Conservation (phyloP, 2,888 invertebrate species). For the Myopa tessellatipennis region DNA sequence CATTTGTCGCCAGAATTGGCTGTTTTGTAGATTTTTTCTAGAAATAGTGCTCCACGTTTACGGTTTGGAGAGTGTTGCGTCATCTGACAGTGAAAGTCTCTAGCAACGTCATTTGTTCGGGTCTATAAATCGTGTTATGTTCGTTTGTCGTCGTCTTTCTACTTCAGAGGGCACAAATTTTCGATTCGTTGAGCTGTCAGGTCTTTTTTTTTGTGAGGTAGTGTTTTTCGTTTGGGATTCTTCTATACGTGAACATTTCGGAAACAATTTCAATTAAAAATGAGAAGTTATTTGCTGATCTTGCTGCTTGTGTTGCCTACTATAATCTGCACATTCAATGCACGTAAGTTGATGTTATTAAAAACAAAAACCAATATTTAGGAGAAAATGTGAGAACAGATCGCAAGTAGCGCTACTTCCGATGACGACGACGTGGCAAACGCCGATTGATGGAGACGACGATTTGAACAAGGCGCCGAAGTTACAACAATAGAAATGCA, state of each 20-base stretch:
- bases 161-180: conserved; percentile 10
- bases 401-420: not conserved
- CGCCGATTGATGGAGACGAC: conserved; percentile 16
- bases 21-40: too few relatives aligned
- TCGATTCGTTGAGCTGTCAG: conserved; percentile 39
- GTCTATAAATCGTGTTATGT: not conserved
- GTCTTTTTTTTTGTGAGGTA: conserved; percentile 38
- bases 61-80: not conserved
- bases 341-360: conserved; percentile 73
- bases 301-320: conserved; percentile 78
- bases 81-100: conserved; percentile 30
- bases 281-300: conserved; percentile 78
- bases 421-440: conserved; percentile 40
- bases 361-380: not conserved
- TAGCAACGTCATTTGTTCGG: conserved; percentile 36
- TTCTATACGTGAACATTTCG: conserved; percentile 33
- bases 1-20: too few relatives aligned
- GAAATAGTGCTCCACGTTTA: not conserved
- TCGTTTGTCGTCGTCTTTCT: conserved; percentile 42
- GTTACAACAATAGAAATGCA: not conserved
- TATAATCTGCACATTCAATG: conserved; percentile 76
- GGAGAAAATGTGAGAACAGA: conserved; percentile 4
- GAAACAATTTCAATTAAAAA: conserved; percentile 57
- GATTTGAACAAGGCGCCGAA: not conserved
- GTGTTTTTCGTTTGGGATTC: conserved; percentile 38